Evolutionary conservation across 2,797 vertebrate genomes (phyloP).

Genomic region (Babyrousa celebensis): DNA sequence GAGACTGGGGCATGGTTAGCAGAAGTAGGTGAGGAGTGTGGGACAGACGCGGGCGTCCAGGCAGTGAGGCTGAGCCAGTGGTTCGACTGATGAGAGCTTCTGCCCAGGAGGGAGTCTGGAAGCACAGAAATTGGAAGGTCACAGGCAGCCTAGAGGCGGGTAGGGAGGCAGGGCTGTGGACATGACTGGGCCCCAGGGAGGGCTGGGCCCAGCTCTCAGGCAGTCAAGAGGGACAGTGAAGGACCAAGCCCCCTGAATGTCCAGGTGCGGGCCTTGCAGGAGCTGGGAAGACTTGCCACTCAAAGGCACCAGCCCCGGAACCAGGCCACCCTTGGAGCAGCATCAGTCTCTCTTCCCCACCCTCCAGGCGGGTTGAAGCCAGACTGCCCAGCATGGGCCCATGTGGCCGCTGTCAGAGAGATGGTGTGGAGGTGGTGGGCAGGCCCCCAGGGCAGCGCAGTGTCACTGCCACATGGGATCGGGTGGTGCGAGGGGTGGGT

Average conservation of each 20-base stretch:
- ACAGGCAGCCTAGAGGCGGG: neutral
- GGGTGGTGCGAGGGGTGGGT: no score
- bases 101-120: neutral
- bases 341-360: no score
- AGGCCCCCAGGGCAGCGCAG: no score
- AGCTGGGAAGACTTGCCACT: no score
- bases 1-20: fast-evolving
- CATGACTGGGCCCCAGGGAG: neutral
- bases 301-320: no score
- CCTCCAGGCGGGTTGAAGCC: no score
- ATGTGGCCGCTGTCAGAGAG: neutral
- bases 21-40: no score
- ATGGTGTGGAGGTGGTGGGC: neutral
- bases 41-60: neutral
- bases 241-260: neutral
- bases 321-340: no score
- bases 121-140: neutral
- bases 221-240: neutral
- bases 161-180: neutral
- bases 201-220: neutral
- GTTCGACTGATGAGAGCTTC: neutral
- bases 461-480: no score
- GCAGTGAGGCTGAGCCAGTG: neutral
- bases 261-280: neutral
- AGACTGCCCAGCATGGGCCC: no score